Percentiles rank a stretch among this genome's conserved stretches.
These are phyloP conservation scores for Pantherophis guttatus DNA, from an alignment of 2,113 vertebrate genomes.

Conservation along the genomic window DNA sequence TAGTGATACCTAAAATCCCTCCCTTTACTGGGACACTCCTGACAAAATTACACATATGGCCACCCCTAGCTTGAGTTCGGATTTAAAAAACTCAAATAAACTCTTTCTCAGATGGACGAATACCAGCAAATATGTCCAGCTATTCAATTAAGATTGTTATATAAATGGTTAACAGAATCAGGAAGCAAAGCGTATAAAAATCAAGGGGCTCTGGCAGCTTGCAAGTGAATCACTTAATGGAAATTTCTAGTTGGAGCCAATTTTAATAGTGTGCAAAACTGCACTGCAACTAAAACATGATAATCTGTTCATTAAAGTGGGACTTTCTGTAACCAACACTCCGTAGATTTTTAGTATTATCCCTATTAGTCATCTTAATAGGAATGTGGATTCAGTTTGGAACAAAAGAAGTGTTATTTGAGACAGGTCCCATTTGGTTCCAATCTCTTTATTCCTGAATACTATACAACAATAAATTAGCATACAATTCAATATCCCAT, in stretches of 20 bases:
- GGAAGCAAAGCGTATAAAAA: neutral
- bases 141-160: neutral
- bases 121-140: neutral
- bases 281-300: slow-evolving; percentile 15
- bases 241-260: neutral
- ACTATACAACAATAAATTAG: neutral
- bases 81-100: neutral
- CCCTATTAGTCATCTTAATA: slow-evolving; percentile 20
- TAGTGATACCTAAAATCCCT: neutral
- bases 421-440: neutral
- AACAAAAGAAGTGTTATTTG: neutral
- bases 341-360: slow-evolving; percentile 33
- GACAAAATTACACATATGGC: neutral
- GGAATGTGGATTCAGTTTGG: neutral
- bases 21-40: neutral
- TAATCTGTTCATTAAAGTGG: slow-evolving; percentile 36
- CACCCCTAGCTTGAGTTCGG: neutral
- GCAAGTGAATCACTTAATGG: neutral
- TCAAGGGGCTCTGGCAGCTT: neutral
- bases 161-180: neutral
- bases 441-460: neutral
- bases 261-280: slow-evolving; percentile 35
- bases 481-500: neutral
- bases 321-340: slow-evolving; percentile 44
- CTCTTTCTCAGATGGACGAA: neutral